Percentiles rank a stretch among this genome's conserved stretches.
Evolutionary conservation across 2,888 invertebrate species (phyloP).

Genomic region (Macrosoma leucophasiata): DNA sequence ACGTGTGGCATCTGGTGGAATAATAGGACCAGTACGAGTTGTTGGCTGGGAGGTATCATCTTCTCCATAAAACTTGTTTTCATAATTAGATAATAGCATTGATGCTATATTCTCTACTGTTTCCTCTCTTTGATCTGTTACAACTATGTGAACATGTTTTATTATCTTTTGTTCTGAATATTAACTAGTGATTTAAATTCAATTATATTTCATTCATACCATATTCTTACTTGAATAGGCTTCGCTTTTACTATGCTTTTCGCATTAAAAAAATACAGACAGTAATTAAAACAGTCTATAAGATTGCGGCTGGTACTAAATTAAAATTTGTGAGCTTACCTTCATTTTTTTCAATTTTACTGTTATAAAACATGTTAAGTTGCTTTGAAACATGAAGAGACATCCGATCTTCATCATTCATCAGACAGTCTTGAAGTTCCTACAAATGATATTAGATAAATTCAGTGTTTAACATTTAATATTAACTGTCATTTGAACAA

Average conservation of each 20-base stretch:
- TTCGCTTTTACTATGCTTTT: too few relatives aligned
- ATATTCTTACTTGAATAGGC: too few relatives aligned
- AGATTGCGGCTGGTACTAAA: too few relatives aligned
- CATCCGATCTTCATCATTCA: conserved; percentile 48
- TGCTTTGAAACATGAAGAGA: conserved; percentile 40
- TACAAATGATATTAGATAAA: too few relatives aligned
- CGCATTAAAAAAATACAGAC: too few relatives aligned
- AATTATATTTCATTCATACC: too few relatives aligned
- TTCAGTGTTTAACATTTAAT: too few relatives aligned
- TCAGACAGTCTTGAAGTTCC: too few relatives aligned
- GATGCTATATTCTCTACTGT: conserved; percentile 41
- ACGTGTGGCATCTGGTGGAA: conserved; percentile 46
- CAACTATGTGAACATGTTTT: neutral
- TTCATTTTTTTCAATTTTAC: conserved; percentile 44
- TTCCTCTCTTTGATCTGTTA: too few relatives aligned
- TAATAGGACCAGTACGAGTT: conserved; percentile 52
- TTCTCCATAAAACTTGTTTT: conserved; percentile 54
- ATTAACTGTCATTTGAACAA: too few relatives aligned
- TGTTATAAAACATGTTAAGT: conserved; percentile 32
- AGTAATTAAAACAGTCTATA: too few relatives aligned
- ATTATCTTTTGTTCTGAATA: neutral
- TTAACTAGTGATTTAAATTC: neutral
- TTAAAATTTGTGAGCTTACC: too few relatives aligned
- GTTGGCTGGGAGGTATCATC: conserved; percentile 69
- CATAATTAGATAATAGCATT: conserved; percentile 55